A percentile compares a stretch with the other conserved stretches of the same genome.
phyloP scores from a whole-genome alignment of 2,797 vertebrate species.

The Phoeniculus purpureus region DNA sequence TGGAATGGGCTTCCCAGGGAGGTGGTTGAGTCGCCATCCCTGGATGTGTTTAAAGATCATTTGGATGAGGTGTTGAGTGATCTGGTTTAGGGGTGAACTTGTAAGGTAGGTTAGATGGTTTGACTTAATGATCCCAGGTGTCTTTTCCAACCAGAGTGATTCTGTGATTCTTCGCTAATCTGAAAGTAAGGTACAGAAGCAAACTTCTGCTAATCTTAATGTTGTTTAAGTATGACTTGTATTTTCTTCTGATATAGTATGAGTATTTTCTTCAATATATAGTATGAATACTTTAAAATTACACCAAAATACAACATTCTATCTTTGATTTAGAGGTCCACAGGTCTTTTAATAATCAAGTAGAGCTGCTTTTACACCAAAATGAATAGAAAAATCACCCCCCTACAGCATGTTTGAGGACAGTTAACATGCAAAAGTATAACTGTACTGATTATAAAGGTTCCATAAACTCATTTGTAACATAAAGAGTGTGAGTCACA shows the following conservation, averaged over 20 bases:
- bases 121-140: no score
- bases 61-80: no score
- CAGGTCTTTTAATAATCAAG: neutral
- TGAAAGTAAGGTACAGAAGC: neutral
- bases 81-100: no score
- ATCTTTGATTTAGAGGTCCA: neutral
- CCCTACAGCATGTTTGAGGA: neutral
- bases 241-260: neutral
- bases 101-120: no score
- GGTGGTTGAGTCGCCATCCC: no score
- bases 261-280: no score
- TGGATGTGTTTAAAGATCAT: no score
- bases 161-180: neutral
- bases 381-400: neutral
- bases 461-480: neutral
- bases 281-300: neutral
- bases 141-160: no score
- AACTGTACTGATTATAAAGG: neutral
- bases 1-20: no score
- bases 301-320: neutral
- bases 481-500: neutral
- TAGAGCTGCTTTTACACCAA: neutral
- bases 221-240: neutral
- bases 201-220: neutral
- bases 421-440: neutral